phyloP scores from a whole-genome alignment of 2,888 invertebrate species.

The Mechanitis messenoides region DNA sequence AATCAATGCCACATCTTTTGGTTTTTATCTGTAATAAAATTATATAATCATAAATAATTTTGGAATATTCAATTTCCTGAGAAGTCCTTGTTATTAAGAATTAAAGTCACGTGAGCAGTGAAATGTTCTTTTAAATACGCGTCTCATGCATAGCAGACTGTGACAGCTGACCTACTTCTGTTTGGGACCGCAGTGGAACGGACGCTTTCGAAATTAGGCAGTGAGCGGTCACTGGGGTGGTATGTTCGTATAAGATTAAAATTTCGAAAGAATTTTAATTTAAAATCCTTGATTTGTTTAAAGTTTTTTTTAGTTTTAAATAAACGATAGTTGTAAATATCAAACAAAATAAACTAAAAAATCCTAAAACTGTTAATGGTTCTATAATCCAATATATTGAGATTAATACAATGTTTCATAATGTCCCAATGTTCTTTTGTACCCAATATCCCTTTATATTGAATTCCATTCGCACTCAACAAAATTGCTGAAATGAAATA shows the following conservation, averaged over 20 bases:
- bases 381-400: not conserved
- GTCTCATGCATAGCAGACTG: slow-evolving; percentile 67
- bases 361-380: not conserved
- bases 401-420: not conserved
- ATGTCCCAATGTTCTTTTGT: not conserved
- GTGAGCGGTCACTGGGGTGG: slow-evolving; percentile 15
- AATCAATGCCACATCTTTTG: too few relatives aligned
- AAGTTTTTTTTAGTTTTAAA: too few relatives aligned
- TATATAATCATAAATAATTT: too few relatives aligned
- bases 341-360: not conserved
- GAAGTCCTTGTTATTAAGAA: not conserved
- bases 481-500: slow-evolving; percentile 7
- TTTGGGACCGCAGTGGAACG: slow-evolving; percentile 26
- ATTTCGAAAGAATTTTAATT: not conserved
- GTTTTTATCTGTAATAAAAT: too few relatives aligned
- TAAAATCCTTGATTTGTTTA: too few relatives aligned
- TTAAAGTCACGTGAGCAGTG: slow-evolving; percentile 45
- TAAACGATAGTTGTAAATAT: too few relatives aligned
- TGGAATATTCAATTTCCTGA: too few relatives aligned
- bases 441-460: not conserved
- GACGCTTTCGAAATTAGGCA: slow-evolving; percentile 27
- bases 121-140: slow-evolving; percentile 64
- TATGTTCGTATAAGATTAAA: slow-evolving; percentile 1
- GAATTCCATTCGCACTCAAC: slow-evolving; percentile 5
- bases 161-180: slow-evolving; percentile 43